Percentiles rank a stretch among this genome's conserved stretches.
phyloP scores from a whole-genome alignment of 1,140 invertebrate species.

The Drosophila sproati region DNA sequence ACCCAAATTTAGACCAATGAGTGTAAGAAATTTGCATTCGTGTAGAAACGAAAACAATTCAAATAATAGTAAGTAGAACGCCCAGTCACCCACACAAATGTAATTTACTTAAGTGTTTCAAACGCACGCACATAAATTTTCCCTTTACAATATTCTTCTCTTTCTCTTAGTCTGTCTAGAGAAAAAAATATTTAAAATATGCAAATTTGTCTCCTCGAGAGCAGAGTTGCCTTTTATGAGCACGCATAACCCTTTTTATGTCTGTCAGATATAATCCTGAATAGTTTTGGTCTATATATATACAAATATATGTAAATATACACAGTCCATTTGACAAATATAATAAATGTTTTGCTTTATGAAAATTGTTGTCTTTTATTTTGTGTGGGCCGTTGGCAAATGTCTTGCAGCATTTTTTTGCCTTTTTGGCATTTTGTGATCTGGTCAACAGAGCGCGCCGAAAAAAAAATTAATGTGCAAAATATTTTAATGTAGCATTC shows the following conservation, averaged over 20 bases:
- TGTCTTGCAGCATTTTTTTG: conserved; percentile 30
- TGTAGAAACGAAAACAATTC: conserved; percentile 44
- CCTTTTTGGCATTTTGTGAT: conserved; percentile 43
- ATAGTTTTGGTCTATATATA: conserved; percentile 31
- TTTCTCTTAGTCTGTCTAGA: conserved; percentile 16
- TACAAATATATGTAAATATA: conserved; percentile 6
- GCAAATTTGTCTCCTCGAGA: conserved; percentile 68
- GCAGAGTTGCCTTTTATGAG: conserved; percentile 56
- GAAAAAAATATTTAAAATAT: conserved; percentile 78
- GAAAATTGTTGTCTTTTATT: conserved; percentile 41
- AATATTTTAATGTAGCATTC: conserved; percentile 76
- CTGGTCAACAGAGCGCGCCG: conserved; percentile 53
- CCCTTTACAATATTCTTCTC: conserved; percentile 18
- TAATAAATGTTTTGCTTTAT: conserved; percentile 76
- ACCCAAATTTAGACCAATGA: conserved; percentile 33
- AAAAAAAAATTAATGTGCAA: conserved; percentile 72
- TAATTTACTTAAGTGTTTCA: conserved; percentile 80
- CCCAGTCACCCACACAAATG: conserved; percentile 55
- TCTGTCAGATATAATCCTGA: conserved; percentile 26
- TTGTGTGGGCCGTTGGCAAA: conserved; percentile 53
- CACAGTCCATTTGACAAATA: conserved; percentile 77
- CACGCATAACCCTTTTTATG: conserved; percentile 74
- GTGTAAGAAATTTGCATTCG: conserved; percentile 42
- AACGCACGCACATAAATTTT: conserved; percentile 72
- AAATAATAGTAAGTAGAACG: conserved; percentile 12